Evolutionary conservation across 2,113 vertebrate genomes (phyloP), one percentile per base, ranked within the genome.

Genomic region (Narcine bancroftii): DNA sequence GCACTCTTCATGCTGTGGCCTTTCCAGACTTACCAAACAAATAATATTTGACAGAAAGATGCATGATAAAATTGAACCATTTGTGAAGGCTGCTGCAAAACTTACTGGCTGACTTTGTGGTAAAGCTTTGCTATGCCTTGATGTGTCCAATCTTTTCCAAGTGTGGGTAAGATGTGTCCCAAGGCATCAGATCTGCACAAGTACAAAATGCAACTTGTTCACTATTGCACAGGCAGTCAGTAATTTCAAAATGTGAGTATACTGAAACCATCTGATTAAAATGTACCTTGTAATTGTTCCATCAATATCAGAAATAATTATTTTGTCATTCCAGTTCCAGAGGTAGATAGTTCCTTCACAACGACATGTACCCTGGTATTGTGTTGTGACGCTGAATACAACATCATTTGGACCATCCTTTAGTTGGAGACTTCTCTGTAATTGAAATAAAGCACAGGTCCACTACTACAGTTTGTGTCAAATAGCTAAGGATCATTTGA

Each of bases 91-190:
- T 60, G 6, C 63, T 29, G 47, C 24, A 47, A 92, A 93, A 98
- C 99, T 99, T 93, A 99, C 99, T 97, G 97, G 97, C 98, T 99
- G 93, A 99, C 98, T 97, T 97, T 98, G 94, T 99, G 98, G 94
- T 99, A 99, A 60, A 99, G 96, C 17, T 97, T 97, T 0, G 99
- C 98, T 0, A 99, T 99, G 24, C 98, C 99, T 95, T 99, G 98
- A 93, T 99, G 99, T 0, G 99, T 99, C 99, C 99, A 99, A 93
- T 99, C 99, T 96, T 99, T 99, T 66, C 99, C 99, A 71, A 99
- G 96, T 0, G 97, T 99, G 2, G 99, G 99, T n/a, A 99, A 95
- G 94, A 99, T 99, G 94, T 99, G 99, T 92, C 99, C 98, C 45
- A 99, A 96, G 0, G 98, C 99, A 93, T 99, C 99, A 0, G 99